A percentile compares a stretch with the other conserved stretches of the same genome.
Conservation (phyloP, 2,797 vertebrate species). For the Neosilurus mollespiculum region DNA sequence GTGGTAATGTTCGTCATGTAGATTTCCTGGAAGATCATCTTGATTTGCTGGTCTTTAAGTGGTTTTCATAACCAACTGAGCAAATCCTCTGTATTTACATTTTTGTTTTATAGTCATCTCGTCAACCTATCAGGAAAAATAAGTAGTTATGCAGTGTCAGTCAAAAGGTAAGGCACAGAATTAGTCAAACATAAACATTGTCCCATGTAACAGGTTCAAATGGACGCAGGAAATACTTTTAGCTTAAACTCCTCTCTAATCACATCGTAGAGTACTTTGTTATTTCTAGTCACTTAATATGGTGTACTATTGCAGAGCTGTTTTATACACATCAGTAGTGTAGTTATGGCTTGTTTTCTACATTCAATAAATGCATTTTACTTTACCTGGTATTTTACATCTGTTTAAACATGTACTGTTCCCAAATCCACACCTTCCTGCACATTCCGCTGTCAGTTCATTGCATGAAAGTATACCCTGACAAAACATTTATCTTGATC, state of each 20-base stretch:
- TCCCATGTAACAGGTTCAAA: constrained; percentile 33
- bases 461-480: background rate
- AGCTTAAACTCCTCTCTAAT: constrained; percentile 38
- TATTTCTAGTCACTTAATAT: constrained; percentile 13
- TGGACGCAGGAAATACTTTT: constrained; percentile 30
- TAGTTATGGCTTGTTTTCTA: background rate
- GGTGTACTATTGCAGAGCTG: background rate
- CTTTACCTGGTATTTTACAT: background rate
- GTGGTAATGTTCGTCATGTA: constrained; percentile 33
- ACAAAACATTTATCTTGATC: constrained; percentile 19
- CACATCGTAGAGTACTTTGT: constrained; percentile 35
- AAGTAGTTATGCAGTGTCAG: constrained; percentile 9
- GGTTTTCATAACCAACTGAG: background rate
- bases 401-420: background rate
- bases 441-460: background rate
- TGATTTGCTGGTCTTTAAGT: constrained; percentile 9
- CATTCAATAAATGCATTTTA: background rate
- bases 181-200: constrained; percentile 18
- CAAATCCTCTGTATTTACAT: background rate
- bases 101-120: constrained; percentile 1
- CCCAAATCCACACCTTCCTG: background rate
- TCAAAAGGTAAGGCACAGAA: constrained; percentile 8
- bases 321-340: background rate
- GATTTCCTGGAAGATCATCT: constrained; percentile 17
- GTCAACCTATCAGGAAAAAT: constrained; percentile 30